phyloP scores from a whole-genome alignment of 1,140 invertebrate species.

The Cyclina sinensis region DNA sequence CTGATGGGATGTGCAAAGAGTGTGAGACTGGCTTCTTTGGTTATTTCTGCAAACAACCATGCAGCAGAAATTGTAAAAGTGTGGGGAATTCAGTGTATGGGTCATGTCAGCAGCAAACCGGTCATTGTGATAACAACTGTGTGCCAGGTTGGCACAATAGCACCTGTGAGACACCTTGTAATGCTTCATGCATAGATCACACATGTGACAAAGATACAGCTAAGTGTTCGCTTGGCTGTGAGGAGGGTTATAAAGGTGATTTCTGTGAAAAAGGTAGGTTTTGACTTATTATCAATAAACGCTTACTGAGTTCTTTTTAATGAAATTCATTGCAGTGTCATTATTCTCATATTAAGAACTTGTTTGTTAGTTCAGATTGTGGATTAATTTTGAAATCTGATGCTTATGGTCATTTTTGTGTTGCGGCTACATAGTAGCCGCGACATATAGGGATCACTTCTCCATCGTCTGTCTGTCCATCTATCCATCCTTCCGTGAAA shows the following conservation, averaged over 20 bases:
- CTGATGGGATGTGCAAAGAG: neutral
- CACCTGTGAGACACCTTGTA: slow-evolving; percentile 31
- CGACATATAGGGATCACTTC: no score
- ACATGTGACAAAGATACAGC: neutral
- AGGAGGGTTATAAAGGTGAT: neutral
- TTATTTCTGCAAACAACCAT: neutral
- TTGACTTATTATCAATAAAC: no score
- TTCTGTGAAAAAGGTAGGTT: slow-evolving; percentile 20
- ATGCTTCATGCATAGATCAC: neutral
- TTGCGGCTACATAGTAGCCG: no score
- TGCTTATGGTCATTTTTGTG: no score
- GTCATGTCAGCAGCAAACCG: neutral
- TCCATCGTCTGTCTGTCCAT: no score
- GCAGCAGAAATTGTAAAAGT: neutral
- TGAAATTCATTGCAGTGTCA: no score
- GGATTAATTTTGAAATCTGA: no score
- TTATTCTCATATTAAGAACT: no score
- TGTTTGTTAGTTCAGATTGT: no score
- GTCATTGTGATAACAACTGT: slow-evolving; percentile 17
- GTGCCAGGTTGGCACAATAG: slow-evolving; percentile 29
- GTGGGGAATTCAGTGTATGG: neutral
- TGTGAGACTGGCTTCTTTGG: slow-evolving; percentile 20
- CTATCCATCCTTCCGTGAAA: no score
- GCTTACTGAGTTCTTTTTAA: no score
- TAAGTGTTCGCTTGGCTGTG: neutral